Base-by-base conservation (phyloP, 2,888 invertebrate species). In the Notodonta dromedarius region DNA sequence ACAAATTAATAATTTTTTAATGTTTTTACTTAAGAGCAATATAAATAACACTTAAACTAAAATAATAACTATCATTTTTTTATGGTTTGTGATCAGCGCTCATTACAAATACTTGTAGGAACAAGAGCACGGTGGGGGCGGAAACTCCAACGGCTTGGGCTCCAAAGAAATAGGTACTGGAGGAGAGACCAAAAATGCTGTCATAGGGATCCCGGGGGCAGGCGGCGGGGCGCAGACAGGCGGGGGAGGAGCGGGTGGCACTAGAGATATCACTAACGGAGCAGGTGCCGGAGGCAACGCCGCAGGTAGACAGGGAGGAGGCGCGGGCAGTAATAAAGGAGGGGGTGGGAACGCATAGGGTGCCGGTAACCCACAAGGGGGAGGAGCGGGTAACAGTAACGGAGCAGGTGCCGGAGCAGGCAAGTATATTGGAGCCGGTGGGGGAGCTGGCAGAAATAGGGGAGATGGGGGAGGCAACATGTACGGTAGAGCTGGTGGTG, bases 101-200 rank as follows among this genome's bases (percentile, higher is more conserved):
- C 6, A 51, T 71, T 65, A 73, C 62, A 62, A 75, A 58, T 71
- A 71, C 62, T 73, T 75, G 55, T 80, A 84, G 32, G 74, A 66
- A 64, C 84, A 85, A 5, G 71, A 58, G 52, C 76, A 75, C 0
- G 74, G 63, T 5, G 61, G 62, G 35, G 65, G 69, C 9, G 67
- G 68, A 5, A 71, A 63, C 5, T 76, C 74, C n/a, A 89, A 63
- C 0, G 89, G 89, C 56, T 90, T 91, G 0, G 91, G 87, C 65
- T 92, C 91, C 58, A 93, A 71, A 3, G 87, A 79, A 5, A 89
- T 81, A 0, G 93, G 91, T 0, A 91, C 83, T 5, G 91, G 90
- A 42, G 90, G 79, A 8, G 88, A 77, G 0, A 92, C 80, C 83
- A 91, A 83, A 66, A 79, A 93, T 0, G 91, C 90, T 35, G 83